Evolutionary conservation across 1,140 invertebrate genomes (phyloP), one percentile per base, ranked within the genome.

Genomic region (Bombus fervidus): DNA sequence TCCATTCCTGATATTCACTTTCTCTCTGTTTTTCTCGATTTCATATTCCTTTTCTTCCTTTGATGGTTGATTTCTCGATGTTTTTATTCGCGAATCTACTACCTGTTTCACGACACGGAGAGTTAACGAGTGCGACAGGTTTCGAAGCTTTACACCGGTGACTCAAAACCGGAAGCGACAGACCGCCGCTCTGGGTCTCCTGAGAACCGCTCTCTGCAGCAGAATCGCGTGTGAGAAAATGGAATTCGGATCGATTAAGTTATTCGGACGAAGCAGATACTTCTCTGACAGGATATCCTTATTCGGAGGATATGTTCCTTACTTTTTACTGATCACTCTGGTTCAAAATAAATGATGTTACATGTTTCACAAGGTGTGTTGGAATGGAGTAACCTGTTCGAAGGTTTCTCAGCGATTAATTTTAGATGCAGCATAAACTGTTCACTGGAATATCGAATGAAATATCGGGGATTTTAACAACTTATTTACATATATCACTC

Each of bases 121-220:
- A 53, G 47, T 53, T 53, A 53, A 53, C 47, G 18, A 53, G 74
- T 76, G 86, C 76, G 81, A 88, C 87, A 80, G 85, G 80, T 88
- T 87, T 88, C 62, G 86, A 81, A 72, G 72, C 76, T 76, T 72
- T 41, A 62, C n/a, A 28, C 73, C 62, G 66, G 79, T 57, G n/a
- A 71, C 53, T 78, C 79, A 57, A 86, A 66, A 83, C 62, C 64
- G 86, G 75, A 87, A 76, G 87, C 87, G 57, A 71, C 68, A 43
- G 66, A 59, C 78, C 79, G 64, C 57, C 22, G 25, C 47, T 9
- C 10, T 31, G n/a, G n/a, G n/a, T n/a, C 41, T 53, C 18, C n/a
- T 31, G 15, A 5, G 73, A n/a, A 47, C 37, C 57, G 12, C 25
- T 25, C 22, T 10, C 28, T 15, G n/a, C 39, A 43, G n/a, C 28